Evolutionary conservation across 2,888 invertebrate genomes (phyloP).

Genomic region (Keiferia lycopersicella): DNA sequence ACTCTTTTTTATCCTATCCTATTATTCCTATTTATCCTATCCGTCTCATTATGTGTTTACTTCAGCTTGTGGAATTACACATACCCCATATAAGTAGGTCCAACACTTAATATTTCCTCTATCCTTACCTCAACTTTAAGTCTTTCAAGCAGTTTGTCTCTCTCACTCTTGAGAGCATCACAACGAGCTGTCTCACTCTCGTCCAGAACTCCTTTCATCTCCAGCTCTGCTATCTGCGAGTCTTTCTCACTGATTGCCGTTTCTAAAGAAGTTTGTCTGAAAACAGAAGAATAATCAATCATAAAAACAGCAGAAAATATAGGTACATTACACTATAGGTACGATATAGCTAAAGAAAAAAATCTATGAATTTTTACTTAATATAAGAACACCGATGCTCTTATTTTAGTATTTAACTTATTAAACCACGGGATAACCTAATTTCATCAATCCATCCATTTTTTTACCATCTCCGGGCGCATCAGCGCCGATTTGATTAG

Average conservation of each 20-base stretch:
- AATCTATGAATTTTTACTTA: too few species aligned
- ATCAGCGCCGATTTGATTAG: too few species aligned
- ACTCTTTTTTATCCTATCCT: too few species aligned
- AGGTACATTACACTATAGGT: too few species aligned
- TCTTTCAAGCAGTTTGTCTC: conserved; percentile 85
- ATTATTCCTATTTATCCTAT: too few species aligned
- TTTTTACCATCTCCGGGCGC: too few species aligned
- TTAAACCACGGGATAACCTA: too few species aligned
- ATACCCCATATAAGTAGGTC: background rate
- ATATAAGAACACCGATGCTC: too few species aligned
- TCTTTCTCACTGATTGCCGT: conserved; percentile 94
- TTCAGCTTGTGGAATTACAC: background rate
- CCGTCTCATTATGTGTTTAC: background rate
- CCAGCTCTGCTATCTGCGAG: conserved; percentile 90
- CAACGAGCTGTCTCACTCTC: conserved; percentile 84
- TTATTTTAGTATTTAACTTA: too few species aligned
- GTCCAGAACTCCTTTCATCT: conserved; percentile 86
- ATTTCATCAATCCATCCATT: too few species aligned
- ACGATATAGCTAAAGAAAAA: too few species aligned
- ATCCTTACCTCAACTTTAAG: conserved; percentile 84
- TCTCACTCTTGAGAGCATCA: conserved; percentile 85
- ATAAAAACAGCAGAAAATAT: background rate
- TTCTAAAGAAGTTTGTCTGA: conserved; percentile 91
- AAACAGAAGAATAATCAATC: conserved; percentile 30
- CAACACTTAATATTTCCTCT: too few species aligned